phyloP scores from a whole-genome alignment of 2,113 vertebrate genomes.

The Butorides virescens region DNA sequence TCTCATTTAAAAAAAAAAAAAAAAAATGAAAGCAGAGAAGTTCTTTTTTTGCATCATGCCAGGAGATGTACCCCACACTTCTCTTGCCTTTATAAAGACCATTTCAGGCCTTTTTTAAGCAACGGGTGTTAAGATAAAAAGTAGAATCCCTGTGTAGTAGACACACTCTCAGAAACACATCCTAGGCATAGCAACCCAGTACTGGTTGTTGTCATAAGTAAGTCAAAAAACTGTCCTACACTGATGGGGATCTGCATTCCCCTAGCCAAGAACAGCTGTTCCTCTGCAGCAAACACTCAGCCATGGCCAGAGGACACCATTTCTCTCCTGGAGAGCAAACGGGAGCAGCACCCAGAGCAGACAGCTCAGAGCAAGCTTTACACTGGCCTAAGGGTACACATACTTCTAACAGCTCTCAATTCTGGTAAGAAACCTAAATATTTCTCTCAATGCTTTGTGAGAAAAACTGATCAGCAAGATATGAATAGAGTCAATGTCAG shows the following conservation, averaged over 20 bases:
- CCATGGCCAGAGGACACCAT: not conserved
- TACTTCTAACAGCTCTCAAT: not conserved
- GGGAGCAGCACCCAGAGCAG: not conserved
- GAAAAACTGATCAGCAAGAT: not conserved
- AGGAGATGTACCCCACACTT: not conserved
- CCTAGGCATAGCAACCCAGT: too few species aligned
- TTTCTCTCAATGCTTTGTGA: not conserved
- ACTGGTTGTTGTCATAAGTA: not conserved
- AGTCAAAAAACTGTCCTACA: not conserved
- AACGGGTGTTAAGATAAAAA: not conserved
- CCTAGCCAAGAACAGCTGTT: not conserved
- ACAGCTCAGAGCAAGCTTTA: not conserved
- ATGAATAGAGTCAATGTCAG: not conserved
- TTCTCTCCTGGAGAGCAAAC: not conserved
- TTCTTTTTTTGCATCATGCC: not conserved
- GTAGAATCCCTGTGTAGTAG: not conserved
- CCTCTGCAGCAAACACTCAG: not conserved
- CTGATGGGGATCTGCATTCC: not conserved
- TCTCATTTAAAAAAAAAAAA: not conserved
- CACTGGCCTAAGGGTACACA: not conserved
- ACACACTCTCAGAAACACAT: not conserved
- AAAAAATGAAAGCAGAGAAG: not conserved
- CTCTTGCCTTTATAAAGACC: not conserved
- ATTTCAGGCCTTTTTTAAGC: not conserved
- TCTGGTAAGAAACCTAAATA: not conserved